Evolutionary conservation across 2,113 vertebrate genomes (phyloP).

Genomic region (Protobothrops mucrosquamatus): DNA sequence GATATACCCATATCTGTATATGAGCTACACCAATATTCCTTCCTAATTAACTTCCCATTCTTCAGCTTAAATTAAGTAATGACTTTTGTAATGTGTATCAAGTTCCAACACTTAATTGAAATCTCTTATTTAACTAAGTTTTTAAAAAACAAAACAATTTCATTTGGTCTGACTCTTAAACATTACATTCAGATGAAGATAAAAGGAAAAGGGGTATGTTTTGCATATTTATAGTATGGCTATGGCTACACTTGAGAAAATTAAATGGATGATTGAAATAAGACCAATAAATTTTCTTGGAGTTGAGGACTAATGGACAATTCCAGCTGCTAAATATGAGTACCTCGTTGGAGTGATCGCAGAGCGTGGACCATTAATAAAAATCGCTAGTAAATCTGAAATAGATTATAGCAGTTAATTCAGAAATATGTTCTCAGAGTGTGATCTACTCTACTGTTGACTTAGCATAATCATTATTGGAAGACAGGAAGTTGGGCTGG

Average conservation of each 20-base stretch:
- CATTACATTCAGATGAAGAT: background rate
- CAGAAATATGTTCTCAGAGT: background rate
- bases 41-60: background rate
- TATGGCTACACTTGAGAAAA: background rate
- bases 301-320: background rate
- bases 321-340: background rate
- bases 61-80: background rate
- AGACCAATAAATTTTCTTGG: background rate
- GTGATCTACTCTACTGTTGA: background rate
- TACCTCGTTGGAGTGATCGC: background rate
- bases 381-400: background rate
- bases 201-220: background rate
- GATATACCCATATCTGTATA: no score
- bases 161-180: background rate
- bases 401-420: background rate
- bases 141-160: background rate
- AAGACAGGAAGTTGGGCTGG: background rate
- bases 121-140: background rate
- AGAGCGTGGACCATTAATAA: background rate
- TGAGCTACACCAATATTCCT: background rate
- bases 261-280: background rate
- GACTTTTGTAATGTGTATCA: background rate
- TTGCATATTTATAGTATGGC: background rate
- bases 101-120: background rate
- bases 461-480: background rate